Percentiles rank a stretch among this genome's conserved stretches.
phyloP scores from a whole-genome alignment of 2,797 vertebrate species.

The Taeniopygia guttata region DNA sequence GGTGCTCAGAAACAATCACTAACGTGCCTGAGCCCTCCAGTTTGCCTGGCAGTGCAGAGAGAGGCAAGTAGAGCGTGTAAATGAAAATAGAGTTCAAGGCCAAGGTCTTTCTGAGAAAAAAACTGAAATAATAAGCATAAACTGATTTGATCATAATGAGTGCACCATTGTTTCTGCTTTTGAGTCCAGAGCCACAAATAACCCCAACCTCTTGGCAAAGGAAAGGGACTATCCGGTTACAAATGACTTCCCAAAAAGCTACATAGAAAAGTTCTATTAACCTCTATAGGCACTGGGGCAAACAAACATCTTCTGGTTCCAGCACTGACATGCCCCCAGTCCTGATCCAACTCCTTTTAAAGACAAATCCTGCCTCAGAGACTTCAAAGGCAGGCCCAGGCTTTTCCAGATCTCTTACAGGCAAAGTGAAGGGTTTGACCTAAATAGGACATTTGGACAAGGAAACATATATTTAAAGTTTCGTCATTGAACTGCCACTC shows the following conservation, averaged over 20 bases:
- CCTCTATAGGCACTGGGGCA: background rate
- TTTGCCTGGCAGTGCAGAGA: background rate
- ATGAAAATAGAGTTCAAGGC: background rate
- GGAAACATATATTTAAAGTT: background rate
- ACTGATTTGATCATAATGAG: rapidly evolving
- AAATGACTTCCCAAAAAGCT: background rate
- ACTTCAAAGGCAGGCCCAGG: background rate
- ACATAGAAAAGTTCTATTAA: background rate
- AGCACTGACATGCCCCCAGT: background rate
- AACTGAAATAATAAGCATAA: background rate
- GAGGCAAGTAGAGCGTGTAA: background rate
- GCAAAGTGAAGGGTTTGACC: background rate
- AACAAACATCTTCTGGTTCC: background rate
- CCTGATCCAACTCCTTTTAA: background rate
- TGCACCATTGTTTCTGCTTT: background rate
- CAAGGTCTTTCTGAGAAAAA: background rate
- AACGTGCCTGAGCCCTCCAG: background rate
- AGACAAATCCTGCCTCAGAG: background rate
- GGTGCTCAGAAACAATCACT: background rate
- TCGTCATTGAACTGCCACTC: background rate
- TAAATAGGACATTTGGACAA: background rate
- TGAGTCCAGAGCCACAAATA: background rate
- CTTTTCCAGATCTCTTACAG: background rate
- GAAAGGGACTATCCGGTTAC: background rate
- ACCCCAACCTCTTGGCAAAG: background rate